Conservation (phyloP, 37 sponge, comb jelly and placozoan genomes). For the Mnemiopsis leidyi region DNA sequence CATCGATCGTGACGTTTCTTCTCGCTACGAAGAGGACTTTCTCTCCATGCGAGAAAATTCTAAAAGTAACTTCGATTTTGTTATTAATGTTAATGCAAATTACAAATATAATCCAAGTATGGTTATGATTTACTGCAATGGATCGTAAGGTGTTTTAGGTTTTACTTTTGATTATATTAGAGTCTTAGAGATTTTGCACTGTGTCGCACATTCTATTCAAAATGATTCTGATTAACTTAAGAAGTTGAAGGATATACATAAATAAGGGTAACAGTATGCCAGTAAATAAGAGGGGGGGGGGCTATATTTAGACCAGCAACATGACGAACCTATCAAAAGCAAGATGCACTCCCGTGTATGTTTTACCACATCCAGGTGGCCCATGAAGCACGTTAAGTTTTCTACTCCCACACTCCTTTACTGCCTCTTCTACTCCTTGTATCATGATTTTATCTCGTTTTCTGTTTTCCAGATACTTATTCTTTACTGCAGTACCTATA, state of each 20-base stretch:
- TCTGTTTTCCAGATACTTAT: background rate
- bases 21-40: background rate
- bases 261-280: no score
- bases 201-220: no score
- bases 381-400: background rate
- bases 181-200: no score
- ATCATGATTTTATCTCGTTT: background rate
- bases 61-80: background rate
- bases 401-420: background rate
- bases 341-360: background rate
- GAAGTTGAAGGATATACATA: no score
- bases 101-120: no score
- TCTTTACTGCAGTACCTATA: background rate
- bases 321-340: background rate
- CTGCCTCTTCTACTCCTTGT: background rate
- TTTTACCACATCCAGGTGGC: conserved; percentile 14
- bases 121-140: no score
- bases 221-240: no score
- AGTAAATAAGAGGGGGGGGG: no score
- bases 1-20: background rate
- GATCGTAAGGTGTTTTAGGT: no score
- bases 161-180: no score
- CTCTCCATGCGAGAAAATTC: background rate
- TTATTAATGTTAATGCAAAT: no score
- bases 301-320: no score